These are phyloP conservation scores for Trigoniulus corallinus DNA, from an alignment of 1,140 invertebrate genomes.

Conservation along the genomic window DNA sequence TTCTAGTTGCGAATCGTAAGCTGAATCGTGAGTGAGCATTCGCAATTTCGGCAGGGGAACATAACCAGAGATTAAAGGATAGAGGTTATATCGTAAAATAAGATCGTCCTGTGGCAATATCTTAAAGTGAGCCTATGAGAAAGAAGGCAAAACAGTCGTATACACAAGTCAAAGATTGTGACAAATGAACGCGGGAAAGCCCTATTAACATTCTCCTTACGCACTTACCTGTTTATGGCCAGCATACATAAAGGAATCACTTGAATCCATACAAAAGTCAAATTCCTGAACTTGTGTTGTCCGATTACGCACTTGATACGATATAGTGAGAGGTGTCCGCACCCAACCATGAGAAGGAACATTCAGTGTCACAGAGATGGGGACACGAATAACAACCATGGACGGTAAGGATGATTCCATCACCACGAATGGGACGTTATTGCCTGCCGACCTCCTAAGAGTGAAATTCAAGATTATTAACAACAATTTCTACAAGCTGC, in stretches of 20 bases:
- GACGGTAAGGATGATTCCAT: constrained; percentile 27
- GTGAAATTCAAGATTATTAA: not conserved
- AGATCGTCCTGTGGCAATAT: constrained; percentile 42
- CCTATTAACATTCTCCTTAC: not conserved
- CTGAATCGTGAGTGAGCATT: constrained; percentile 21
- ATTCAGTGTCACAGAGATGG: constrained; percentile 49
- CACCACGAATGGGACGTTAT: constrained; percentile 18
- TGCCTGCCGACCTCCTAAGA: constrained; percentile 2
- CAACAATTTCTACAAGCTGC: no score
- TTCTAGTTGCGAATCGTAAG: constrained; percentile 19
- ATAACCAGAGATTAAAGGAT: constrained; percentile 49
- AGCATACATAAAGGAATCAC: constrained; percentile 75
- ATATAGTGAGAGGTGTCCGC: constrained; percentile 36
- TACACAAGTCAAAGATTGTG: not conserved
- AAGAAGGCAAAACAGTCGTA: constrained; percentile 3
- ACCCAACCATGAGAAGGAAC: constrained; percentile 56
- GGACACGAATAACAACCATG: constrained; percentile 37
- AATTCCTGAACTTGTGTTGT: constrained; percentile 51
- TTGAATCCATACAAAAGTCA: constrained; percentile 54
- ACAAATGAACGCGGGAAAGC: constrained; percentile 1
- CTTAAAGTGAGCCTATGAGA: constrained; percentile 39
- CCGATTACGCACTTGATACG: constrained; percentile 53
- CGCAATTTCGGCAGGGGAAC: constrained; percentile 46
- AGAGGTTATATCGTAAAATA: constrained; percentile 48
- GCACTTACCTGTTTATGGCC: constrained; percentile 61